Conservation (phyloP, 2,113 vertebrate genomes). For the Salminus brasiliensis region DNA sequence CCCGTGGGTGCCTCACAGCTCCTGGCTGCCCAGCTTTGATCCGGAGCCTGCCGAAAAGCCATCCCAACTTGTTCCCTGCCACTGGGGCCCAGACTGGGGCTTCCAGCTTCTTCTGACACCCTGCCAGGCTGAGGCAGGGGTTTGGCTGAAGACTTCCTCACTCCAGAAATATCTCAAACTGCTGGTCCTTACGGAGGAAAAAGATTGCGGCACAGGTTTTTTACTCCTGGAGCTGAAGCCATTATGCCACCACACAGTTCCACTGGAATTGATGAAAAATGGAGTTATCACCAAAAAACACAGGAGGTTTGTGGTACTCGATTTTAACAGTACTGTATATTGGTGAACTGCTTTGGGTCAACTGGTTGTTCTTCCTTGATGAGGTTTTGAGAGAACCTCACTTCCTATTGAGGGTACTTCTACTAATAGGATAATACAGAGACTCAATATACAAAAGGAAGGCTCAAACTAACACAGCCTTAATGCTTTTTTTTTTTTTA, state of each 20-base stretch:
- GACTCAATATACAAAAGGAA: neutral
- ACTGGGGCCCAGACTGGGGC: conserved; percentile 4
- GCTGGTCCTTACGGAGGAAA: neutral
- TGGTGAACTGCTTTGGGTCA: neutral
- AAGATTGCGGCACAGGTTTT: neutral
- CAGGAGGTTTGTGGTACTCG: neutral
- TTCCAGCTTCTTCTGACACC: neutral
- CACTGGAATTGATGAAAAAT: neutral
- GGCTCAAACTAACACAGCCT: too few species aligned
- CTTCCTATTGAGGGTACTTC: neutral
- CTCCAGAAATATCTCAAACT: neutral
- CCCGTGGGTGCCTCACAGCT: conserved; percentile 12
- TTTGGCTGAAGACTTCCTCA: neutral
- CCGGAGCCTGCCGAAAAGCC: conserved; percentile 14
- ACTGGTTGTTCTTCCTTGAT: neutral
- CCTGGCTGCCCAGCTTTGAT: conserved; percentile 40
- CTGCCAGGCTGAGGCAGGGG: conserved; percentile 1
- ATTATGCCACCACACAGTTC: neutral
- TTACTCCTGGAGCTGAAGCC: neutral
- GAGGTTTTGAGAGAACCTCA: neutral
- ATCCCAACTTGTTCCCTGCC: conserved; percentile 14
- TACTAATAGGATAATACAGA: neutral
- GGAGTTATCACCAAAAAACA: neutral
- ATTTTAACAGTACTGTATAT: neutral
- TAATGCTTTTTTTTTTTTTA: too few species aligned